A percentile compares a stretch with the other conserved stretches of the same genome.
Conservation (phyloP, 2,113 vertebrate genomes). For the Quiscalus mexicanus region DNA sequence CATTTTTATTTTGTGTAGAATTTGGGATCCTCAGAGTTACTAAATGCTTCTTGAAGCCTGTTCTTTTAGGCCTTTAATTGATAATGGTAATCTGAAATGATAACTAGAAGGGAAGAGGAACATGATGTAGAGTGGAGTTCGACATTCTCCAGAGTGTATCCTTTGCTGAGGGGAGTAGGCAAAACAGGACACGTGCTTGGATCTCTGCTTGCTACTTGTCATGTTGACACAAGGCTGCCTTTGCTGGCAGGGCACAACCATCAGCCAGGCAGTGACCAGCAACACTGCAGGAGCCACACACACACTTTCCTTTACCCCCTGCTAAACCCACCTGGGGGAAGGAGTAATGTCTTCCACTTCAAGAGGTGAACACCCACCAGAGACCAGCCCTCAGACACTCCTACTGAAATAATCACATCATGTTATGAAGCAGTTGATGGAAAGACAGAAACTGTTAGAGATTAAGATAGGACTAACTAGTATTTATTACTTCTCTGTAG, state of each 20-base stretch:
- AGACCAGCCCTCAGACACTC: background rate
- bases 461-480: background rate
- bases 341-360: background rate
- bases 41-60: background rate
- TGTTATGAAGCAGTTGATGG: background rate
- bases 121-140: rapidly evolving
- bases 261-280: background rate
- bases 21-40: background rate
- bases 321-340: background rate
- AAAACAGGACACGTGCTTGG: background rate
- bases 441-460: background rate
- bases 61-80: background rate
- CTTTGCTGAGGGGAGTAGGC: background rate
- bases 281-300: rapidly evolving
- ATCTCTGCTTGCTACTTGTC: background rate
- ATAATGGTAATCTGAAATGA: background rate
- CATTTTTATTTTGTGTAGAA: background rate
- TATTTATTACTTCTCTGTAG: background rate
- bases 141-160: background rate
- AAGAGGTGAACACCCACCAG: background rate
- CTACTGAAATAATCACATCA: background rate
- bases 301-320: rapidly evolving
- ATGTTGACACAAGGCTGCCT: background rate
- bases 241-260: background rate
- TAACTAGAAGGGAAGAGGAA: background rate